Percentiles rank a stretch among this genome's conserved stretches.
phyloP scores from a whole-genome alignment of 2,888 invertebrate species.

The Drosophila helvetica region DNA sequence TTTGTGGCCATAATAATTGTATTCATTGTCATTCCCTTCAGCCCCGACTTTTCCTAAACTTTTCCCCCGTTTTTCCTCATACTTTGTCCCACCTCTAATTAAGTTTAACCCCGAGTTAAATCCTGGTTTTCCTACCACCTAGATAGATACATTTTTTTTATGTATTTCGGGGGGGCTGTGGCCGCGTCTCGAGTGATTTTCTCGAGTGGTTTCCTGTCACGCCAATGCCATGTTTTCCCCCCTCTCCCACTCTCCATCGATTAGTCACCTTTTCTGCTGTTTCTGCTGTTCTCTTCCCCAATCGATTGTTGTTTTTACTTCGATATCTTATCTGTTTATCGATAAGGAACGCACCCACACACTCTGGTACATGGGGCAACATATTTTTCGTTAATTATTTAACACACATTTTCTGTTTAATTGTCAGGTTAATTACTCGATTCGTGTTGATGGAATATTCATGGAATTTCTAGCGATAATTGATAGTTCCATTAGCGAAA shows the following conservation, averaged over 20 bases:
- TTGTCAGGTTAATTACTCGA: constrained; percentile 57
- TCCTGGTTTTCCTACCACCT: constrained; percentile 30
- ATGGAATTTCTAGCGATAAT: constrained; percentile 19
- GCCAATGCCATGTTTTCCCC: constrained; percentile 49
- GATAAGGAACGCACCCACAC: constrained; percentile 4
- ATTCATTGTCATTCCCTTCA: constrained; percentile 63
- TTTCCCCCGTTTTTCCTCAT: background rate
- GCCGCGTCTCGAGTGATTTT: constrained; percentile 60
- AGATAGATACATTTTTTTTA: background rate
- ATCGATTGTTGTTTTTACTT: constrained; percentile 8
- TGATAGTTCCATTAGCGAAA: constrained; percentile 30
- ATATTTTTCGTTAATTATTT: constrained; percentile 51
- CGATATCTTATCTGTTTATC: constrained; percentile 23
- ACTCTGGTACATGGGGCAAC: constrained; percentile 10
- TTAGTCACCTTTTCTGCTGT: constrained; percentile 25
- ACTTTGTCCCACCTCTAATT: constrained; percentile 46
- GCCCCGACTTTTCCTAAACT: background rate
- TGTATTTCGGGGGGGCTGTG: constrained; percentile 45
- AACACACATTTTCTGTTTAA: constrained; percentile 48
- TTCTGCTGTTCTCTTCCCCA: constrained; percentile 8
- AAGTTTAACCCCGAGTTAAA: constrained; percentile 46
- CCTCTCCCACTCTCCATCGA: constrained; percentile 34
- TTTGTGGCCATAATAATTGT: constrained; percentile 60
- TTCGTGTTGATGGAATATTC: constrained; percentile 27
- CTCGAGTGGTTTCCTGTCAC: constrained; percentile 52